Conservation (phyloP, 1,140 invertebrate genomes). For the Maconellicoccus hirsutus region DNA sequence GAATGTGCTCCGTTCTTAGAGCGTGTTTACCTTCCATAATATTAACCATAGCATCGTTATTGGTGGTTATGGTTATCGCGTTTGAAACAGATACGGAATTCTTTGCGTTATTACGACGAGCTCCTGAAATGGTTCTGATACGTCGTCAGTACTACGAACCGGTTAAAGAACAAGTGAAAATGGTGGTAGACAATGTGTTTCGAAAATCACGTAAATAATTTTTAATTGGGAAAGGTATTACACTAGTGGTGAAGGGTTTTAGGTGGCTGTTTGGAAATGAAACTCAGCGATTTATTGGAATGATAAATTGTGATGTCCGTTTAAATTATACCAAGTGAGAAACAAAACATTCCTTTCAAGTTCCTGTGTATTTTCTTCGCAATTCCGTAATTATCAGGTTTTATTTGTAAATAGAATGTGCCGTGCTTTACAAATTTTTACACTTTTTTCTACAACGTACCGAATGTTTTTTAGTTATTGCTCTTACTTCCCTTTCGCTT, state of each 20-base stretch:
- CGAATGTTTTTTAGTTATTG: neutral
- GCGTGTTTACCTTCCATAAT: constrained; percentile 58
- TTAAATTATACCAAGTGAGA: no score
- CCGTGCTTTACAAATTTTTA: neutral
- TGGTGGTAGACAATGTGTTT: neutral
- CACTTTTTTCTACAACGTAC: neutral
- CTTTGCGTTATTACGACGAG: constrained; percentile 53
- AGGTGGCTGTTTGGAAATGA: neutral
- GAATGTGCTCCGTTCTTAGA: constrained; percentile 37
- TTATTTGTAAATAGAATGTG: no score
- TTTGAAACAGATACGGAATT: constrained; percentile 53
- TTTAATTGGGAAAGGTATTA: neutral
- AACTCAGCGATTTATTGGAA: neutral
- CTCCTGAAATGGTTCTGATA: constrained; percentile 65
- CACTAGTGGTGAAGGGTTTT: neutral
- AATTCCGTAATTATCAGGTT: no score
- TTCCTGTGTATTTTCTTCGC: no score
- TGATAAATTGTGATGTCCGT: no score
- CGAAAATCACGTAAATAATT: neutral
- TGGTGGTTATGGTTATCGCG: constrained; percentile 39
- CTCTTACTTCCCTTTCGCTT: neutral
- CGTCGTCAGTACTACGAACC: constrained; percentile 71
- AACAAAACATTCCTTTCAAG: no score
- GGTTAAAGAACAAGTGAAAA: constrained; percentile 45
- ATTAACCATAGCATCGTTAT: constrained; percentile 50